Evolutionary conservation across 2,797 vertebrate genomes (phyloP).

Genomic region (Ispidina picta): DNA sequence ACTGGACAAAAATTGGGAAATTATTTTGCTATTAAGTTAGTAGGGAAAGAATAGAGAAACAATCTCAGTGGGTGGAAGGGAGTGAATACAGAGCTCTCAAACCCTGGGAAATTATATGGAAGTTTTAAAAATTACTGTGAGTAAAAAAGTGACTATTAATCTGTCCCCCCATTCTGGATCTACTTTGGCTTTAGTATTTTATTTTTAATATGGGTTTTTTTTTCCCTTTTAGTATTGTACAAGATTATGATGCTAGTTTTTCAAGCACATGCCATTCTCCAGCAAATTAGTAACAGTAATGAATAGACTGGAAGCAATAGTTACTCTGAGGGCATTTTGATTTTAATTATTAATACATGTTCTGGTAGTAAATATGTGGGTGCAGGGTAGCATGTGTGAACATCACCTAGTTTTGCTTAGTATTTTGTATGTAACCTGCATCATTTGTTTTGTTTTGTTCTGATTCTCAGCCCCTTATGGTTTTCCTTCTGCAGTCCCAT

Average conservation of each 20-base stretch:
- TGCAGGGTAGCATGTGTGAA: background rate
- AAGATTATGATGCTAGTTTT: background rate
- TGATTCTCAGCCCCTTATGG: background rate
- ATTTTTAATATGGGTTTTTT: background rate
- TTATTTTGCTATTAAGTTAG: background rate
- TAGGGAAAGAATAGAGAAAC: background rate
- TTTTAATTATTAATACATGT: background rate
- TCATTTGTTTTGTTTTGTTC: background rate
- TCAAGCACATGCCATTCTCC: background rate
- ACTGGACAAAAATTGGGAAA: background rate
- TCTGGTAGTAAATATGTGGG: background rate
- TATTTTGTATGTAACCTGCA: background rate
- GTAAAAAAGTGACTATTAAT: background rate
- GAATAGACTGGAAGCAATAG: background rate
- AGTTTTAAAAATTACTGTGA: background rate
- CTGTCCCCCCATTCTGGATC: background rate
- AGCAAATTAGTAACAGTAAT: background rate
- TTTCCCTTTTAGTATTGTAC: background rate
- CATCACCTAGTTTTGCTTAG: background rate
- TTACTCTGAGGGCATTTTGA: background rate
- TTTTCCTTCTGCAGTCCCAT: accelerated
- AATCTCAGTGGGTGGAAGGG: background rate
- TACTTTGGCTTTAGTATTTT: background rate
- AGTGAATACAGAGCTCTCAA: background rate
- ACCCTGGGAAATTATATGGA: background rate